Evolutionary conservation across 2,888 invertebrate genomes (phyloP).

Genomic region (Euplexia lucipara): DNA sequence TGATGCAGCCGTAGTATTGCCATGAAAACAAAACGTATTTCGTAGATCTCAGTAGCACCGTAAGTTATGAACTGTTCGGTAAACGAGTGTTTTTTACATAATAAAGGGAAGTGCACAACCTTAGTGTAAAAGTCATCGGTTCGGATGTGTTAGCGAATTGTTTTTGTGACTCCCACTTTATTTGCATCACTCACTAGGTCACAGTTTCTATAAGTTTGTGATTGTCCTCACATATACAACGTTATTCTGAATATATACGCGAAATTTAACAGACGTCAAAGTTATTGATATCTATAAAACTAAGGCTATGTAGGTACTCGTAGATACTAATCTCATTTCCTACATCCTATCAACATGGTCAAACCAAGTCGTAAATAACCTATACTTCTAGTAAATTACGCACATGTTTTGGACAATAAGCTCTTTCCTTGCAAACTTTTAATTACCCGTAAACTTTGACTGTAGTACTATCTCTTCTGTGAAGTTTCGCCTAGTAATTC

Average conservation of each 20-base stretch:
- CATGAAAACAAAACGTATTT: conserved; percentile 79
- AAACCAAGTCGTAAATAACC: conserved; percentile 3
- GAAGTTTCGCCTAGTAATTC: background rate
- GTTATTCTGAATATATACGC: background rate
- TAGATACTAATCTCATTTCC: background rate
- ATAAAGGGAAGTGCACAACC: conserved; percentile 62
- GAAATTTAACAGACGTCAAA: background rate
- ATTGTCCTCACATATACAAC: background rate
- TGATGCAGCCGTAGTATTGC: conserved; percentile 70
- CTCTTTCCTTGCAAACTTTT: no score
- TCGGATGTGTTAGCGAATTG: conserved; percentile 76
- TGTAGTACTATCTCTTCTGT: background rate
- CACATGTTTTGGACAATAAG: no score
- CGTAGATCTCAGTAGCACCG: conserved; percentile 86
- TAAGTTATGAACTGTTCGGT: conserved; percentile 78
- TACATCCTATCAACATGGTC: background rate
- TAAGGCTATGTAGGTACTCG: background rate
- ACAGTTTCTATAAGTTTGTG: conserved; percentile 41
- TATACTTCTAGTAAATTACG: conserved; percentile 9
- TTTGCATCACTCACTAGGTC: conserved; percentile 36
- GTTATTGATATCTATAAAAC: background rate
- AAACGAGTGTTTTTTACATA: conserved; percentile 57
- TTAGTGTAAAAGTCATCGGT: conserved; percentile 55
- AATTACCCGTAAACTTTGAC: no score
- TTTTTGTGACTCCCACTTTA: conserved; percentile 23